A percentile compares a stretch with the other conserved stretches of the same genome.
These are phyloP conservation scores for Neuroterus valhalla DNA, from an alignment of 1,140 invertebrate species.

Conservation along the genomic window DNA sequence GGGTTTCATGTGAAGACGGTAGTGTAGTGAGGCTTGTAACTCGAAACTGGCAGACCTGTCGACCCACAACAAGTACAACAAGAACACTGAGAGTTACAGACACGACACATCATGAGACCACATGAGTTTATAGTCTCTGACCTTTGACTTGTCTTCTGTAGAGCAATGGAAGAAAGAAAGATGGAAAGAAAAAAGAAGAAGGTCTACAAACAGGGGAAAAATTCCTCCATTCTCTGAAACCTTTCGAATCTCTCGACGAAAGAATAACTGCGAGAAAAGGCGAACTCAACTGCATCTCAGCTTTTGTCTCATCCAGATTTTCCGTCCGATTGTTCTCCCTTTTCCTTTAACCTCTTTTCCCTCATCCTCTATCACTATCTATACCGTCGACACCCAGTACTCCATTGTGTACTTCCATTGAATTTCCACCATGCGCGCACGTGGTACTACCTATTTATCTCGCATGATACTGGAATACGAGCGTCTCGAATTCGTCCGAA, in stretches of 20 bases:
- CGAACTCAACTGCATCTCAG: not conserved
- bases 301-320: slow-evolving; percentile 30
- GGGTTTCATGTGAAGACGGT: slow-evolving; percentile 38
- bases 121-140: slow-evolving; percentile 1
- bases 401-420: slow-evolving; percentile 6
- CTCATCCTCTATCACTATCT: slow-evolving; percentile 10
- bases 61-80: slow-evolving; percentile 43
- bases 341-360: slow-evolving; percentile 22
- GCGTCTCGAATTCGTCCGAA: not conserved
- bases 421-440: slow-evolving; percentile 13
- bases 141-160: not conserved
- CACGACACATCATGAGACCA: slow-evolving; percentile 1
- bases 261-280: not conserved
- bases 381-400: slow-evolving; percentile 13
- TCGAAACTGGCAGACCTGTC: slow-evolving; percentile 41
- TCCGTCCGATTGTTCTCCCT: slow-evolving; percentile 24
- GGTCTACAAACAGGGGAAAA: not conserved
- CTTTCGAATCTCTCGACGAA: not conserved
- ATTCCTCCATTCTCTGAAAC: not conserved
- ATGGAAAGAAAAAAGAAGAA: too few relatives aligned
- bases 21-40: slow-evolving; percentile 50
- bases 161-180: not conserved
- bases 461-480: slow-evolving; percentile 1
- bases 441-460: slow-evolving; percentile 24
- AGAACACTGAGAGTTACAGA: not conserved